These are phyloP conservation scores for Larimichthys crocea DNA, from an alignment of 2,113 vertebrate genomes.

Conservation along the genomic window DNA sequence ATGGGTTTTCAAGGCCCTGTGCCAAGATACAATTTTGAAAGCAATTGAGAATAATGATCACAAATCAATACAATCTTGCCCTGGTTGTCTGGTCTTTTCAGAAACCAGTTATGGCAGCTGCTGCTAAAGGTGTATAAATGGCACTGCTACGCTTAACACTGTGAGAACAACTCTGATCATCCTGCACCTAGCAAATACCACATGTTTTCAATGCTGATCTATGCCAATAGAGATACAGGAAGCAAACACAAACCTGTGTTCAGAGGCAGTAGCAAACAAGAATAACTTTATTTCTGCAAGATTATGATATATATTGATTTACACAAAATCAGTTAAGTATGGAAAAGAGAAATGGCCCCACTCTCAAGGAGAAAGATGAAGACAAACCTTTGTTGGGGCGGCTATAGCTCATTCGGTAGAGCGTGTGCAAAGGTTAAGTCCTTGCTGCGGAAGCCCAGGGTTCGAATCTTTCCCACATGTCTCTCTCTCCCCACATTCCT, in stretches of 20 bases:
- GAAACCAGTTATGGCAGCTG: slow-evolving; percentile 52
- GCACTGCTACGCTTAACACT: slow-evolving; percentile 27
- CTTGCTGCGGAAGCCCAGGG: no score
- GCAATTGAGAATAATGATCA: slow-evolving; percentile 62
- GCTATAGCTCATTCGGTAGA: no score
- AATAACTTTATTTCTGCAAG: neutral
- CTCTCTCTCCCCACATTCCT: no score
- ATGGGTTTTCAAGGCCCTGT: slow-evolving; percentile 34
- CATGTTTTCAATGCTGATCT: neutral
- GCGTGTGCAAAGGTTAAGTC: no score
- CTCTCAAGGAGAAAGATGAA: slow-evolving; percentile 7
- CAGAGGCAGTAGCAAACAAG: neutral
- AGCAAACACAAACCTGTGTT: neutral
- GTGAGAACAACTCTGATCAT: slow-evolving; percentile 27
- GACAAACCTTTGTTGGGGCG: no score
- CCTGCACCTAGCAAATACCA: slow-evolving; percentile 21
- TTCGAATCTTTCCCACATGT: no score
- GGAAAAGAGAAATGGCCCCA: neutral
- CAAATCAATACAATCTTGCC: slow-evolving; percentile 58
- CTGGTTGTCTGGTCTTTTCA: slow-evolving; percentile 53
- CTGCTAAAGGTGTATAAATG: slow-evolving; percentile 47
- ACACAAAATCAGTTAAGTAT: neutral
- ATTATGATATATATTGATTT: slow-evolving; percentile 3
- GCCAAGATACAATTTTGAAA: slow-evolving; percentile 48
- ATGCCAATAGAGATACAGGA: neutral